A percentile compares a stretch with the other conserved stretches of the same genome.
phyloP scores from a whole-genome alignment of 2,888 invertebrate genomes.

The Homarus gammarus region DNA sequence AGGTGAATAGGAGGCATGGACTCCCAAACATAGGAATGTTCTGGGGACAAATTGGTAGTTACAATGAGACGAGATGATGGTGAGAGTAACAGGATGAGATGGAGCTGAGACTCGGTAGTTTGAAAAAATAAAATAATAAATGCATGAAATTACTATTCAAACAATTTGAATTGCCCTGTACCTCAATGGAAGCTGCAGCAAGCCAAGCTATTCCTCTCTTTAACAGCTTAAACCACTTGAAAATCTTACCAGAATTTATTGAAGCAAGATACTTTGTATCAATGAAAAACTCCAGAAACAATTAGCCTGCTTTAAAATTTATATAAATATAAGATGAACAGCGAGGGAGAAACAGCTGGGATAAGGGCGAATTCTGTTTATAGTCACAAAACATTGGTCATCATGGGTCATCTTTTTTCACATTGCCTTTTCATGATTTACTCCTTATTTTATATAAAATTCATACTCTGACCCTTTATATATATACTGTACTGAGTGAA shows the following conservation, averaged over 20 bases:
- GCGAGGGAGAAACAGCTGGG: neutral
- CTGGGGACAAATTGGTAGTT: slow-evolving; percentile 8
- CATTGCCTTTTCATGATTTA: neutral
- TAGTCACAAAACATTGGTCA: slow-evolving; percentile 4
- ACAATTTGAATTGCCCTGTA: neutral
- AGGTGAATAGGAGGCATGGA: neutral
- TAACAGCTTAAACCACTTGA: no score
- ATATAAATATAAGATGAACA: neutral
- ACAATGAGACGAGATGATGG: slow-evolving; percentile 10
- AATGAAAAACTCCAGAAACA: no score
- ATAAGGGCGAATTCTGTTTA: neutral
- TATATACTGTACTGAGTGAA: neutral
- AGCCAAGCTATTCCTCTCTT: neutral
- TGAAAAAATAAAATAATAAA: slow-evolving; percentile 1
- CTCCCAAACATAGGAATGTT: slow-evolving; percentile 32
- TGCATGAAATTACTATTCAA: neutral
- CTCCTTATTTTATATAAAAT: neutral
- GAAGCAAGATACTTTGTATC: no score
- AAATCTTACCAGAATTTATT: no score
- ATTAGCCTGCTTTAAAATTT: neutral
- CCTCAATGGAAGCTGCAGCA: neutral
- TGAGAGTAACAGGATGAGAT: slow-evolving; percentile 20
- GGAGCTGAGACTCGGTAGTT: slow-evolving; percentile 21
- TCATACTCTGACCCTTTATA: neutral
- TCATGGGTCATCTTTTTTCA: neutral